These are phyloP conservation scores for Hoplodrina blanda DNA, from an alignment of 2,888 invertebrate species.

Conservation along the genomic window DNA sequence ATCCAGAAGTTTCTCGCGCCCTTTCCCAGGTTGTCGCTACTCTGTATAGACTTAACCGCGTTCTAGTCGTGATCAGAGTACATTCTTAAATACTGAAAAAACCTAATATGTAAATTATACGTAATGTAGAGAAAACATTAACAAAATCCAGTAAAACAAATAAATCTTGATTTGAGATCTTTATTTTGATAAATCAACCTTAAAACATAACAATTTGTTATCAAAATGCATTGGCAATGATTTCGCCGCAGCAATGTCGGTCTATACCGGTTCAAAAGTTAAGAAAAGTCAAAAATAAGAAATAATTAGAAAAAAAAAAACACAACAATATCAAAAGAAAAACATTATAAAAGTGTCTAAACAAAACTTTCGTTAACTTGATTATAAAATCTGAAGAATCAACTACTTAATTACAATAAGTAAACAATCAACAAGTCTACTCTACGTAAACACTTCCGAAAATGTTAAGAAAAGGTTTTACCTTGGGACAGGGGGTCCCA, in stretches of 20 bases:
- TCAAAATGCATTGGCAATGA: constrained; percentile 52
- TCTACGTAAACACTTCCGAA: not conserved
- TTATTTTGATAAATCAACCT: constrained; percentile 66
- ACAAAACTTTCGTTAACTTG: constrained; percentile 33
- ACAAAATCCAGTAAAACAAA: constrained; percentile 11
- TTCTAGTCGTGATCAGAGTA: too few relatives aligned
- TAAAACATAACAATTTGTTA: constrained; percentile 52
- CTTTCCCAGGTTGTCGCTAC: too few relatives aligned
- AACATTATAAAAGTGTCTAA: constrained; percentile 24
- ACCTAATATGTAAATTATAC: too few relatives aligned
- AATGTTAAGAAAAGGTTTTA: not conserved
- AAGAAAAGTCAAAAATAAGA: not conserved
- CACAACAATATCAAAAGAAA: constrained; percentile 8
- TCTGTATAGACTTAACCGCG: too few relatives aligned
- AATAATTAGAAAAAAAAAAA: constrained; percentile 3
- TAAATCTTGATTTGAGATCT: constrained; percentile 18
- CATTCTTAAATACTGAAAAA: too few relatives aligned
- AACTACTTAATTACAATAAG: constrained; percentile 22
- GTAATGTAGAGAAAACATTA: not conserved
- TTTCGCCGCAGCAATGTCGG: constrained; percentile 37
- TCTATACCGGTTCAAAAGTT: constrained; percentile 3
- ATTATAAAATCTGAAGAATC: constrained; percentile 57
- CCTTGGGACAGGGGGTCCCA: not conserved
- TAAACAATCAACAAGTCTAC: constrained; percentile 17
- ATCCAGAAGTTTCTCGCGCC: too few relatives aligned